Conservation (phyloP, 1,140 invertebrate species). For the Proctacanthus coquilletti region DNA sequence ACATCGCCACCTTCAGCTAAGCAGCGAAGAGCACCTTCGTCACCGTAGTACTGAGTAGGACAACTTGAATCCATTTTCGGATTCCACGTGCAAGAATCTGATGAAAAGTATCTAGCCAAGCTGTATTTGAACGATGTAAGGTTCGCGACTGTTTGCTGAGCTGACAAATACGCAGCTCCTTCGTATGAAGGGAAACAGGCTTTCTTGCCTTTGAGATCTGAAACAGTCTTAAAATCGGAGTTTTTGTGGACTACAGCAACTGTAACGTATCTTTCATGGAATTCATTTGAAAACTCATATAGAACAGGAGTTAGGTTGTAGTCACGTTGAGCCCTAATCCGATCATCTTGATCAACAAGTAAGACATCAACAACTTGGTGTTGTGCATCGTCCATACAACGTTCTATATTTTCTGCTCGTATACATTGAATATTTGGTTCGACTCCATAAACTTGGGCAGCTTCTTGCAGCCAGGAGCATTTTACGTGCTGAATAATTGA, state of each 20-base stretch:
- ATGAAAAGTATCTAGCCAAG: conserved; percentile 40
- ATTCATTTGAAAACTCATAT: conserved; percentile 42
- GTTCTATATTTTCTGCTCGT: conserved; percentile 30
- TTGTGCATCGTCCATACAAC: conserved; percentile 49
- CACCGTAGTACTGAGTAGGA: conserved; percentile 30
- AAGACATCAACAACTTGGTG: conserved; percentile 47
- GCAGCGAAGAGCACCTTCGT: conserved; percentile 57
- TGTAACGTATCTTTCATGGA: conserved; percentile 43
- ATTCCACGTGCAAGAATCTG: conserved; percentile 40
- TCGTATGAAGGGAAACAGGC: conserved; percentile 54
- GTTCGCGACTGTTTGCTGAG: conserved; percentile 38
- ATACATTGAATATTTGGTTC: conserved; percentile 56
- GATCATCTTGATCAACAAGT: conserved; percentile 39
- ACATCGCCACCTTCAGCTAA: conserved; percentile 67
- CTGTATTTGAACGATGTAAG: conserved; percentile 26
- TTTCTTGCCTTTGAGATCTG: conserved; percentile 45
- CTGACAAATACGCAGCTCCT: conserved; percentile 47
- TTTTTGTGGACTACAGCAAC: conserved; percentile 52
- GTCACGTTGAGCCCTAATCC: conserved; percentile 38
- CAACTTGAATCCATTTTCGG: conserved; percentile 18
- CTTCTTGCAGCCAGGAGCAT: conserved; percentile 56
- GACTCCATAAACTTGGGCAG: conserved; percentile 49
- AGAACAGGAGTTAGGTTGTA: conserved; percentile 47
- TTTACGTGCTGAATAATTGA: conserved; percentile 50
- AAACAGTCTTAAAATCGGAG: conserved; percentile 37